Percentiles rank a stretch among this genome's conserved stretches.
phyloP scores from a whole-genome alignment of 2,888 invertebrate genomes.

The Dorcus parallelipipedus region DNA sequence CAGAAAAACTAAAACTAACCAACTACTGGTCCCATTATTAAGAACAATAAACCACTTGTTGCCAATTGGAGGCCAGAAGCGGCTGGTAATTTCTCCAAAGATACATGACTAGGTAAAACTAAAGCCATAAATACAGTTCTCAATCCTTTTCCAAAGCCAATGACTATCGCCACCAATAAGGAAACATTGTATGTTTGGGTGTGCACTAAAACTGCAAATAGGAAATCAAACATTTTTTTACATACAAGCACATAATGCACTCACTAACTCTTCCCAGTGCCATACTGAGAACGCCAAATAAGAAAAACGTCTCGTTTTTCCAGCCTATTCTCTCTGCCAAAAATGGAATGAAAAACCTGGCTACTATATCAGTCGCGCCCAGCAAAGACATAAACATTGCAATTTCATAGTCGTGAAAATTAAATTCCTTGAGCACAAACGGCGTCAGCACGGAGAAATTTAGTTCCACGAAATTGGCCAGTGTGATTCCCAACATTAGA shows the following conservation, averaged over 20 bases:
- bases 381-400: slow-evolving; percentile 68
- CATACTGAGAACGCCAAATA: slow-evolving; percentile 65
- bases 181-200: slow-evolving; percentile 56
- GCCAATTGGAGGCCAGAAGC: slow-evolving; percentile 68
- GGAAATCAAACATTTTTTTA: not conserved
- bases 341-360: slow-evolving; percentile 66
- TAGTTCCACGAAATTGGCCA: slow-evolving; percentile 68
- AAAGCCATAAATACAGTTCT: slow-evolving; percentile 72
- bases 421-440: slow-evolving; percentile 67
- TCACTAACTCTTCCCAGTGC: slow-evolving; percentile 64
- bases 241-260: slow-evolving; percentile 19
- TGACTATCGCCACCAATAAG: slow-evolving; percentile 59
- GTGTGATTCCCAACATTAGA: slow-evolving; percentile 66
- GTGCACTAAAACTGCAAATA: slow-evolving; percentile 56
- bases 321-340: slow-evolving; percentile 66
- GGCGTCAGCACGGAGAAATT: slow-evolving; percentile 73
- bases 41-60: slow-evolving; percentile 62
- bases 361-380: slow-evolving; percentile 62
- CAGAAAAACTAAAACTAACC: slow-evolving; percentile 46
- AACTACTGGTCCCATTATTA: slow-evolving; percentile 62
- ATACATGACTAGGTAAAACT: slow-evolving; percentile 69
- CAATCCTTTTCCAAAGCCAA: slow-evolving; percentile 69
- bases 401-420: slow-evolving; percentile 58
- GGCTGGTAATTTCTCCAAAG: slow-evolving; percentile 65
- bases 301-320: slow-evolving; percentile 68